Evolutionary conservation across 2,113 vertebrate species (phyloP).

Genomic region (Brachionichthys hirsutus): DNA sequence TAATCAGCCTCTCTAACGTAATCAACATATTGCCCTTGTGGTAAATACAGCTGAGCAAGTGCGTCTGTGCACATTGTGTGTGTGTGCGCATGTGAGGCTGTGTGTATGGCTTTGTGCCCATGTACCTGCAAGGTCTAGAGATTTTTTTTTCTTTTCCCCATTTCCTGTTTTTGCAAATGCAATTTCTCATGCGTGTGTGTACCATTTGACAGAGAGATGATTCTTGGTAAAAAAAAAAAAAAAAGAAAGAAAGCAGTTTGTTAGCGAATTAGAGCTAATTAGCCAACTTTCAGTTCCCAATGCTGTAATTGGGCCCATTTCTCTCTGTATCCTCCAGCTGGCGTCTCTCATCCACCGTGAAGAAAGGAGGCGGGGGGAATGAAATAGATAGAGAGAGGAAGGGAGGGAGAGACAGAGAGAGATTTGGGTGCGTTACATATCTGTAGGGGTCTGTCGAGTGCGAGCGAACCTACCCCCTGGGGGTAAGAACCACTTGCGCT

Average conservation of each 20-base stretch:
- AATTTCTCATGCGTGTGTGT: slow-evolving; percentile 36
- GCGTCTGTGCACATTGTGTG: slow-evolving; percentile 42
- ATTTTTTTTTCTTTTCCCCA: slow-evolving; percentile 15
- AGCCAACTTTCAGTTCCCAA: slow-evolving; percentile 79
- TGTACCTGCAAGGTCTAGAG: slow-evolving; percentile 44
- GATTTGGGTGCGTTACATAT: slow-evolving; percentile 45
- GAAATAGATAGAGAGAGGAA: slow-evolving; percentile 17
- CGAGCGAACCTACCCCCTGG: slow-evolving; percentile 45
- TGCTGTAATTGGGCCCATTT: slow-evolving; percentile 81
- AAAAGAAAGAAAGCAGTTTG: slow-evolving; percentile 75
- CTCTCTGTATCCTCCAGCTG: slow-evolving; percentile 82
- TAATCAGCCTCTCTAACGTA: slow-evolving; percentile 78
- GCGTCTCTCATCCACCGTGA: slow-evolving; percentile 68
- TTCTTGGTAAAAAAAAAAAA: slow-evolving; percentile 62
- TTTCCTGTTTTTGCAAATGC: slow-evolving; percentile 31
- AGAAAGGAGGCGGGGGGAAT: slow-evolving; percentile 45
- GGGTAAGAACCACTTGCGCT: slow-evolving; percentile 61
- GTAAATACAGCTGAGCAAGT: slow-evolving; percentile 81
- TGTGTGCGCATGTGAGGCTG: slow-evolving; percentile 46
- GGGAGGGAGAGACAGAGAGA: background rate
- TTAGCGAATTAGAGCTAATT: slow-evolving; percentile 84
- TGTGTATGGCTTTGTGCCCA: slow-evolving; percentile 3
- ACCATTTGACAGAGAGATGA: slow-evolving; percentile 72
- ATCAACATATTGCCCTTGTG: slow-evolving; percentile 78
- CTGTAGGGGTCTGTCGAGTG: slow-evolving; percentile 66